Evolutionary conservation across 2,888 invertebrate genomes (phyloP).

Genomic region (Cheilosia pagana): DNA sequence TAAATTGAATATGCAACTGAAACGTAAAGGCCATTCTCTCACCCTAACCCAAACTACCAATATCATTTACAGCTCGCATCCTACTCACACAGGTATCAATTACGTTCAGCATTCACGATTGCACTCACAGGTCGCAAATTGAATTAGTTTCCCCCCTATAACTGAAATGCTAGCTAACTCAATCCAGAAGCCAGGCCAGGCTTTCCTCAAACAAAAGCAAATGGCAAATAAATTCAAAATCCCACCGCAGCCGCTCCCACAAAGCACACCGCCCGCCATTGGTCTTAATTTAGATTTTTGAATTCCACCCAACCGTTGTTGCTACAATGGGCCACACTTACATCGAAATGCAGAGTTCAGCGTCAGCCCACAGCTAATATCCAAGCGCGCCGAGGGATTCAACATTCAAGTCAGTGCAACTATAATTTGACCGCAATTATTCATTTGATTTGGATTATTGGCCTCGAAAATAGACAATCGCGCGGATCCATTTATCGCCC

Average conservation of each 20-base stretch:
- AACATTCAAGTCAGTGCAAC: slow-evolving; percentile 37
- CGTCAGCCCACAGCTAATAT: background rate
- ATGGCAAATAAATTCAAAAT: slow-evolving; percentile 22
- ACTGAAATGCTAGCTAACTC: slow-evolving; percentile 31
- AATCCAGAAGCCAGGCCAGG: background rate
- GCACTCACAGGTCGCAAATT: slow-evolving; percentile 34
- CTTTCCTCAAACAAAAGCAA: background rate
- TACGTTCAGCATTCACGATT: slow-evolving; percentile 14
- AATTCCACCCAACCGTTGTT: background rate
- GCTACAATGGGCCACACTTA: background rate
- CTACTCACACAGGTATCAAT: slow-evolving; percentile 12
- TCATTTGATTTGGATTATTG: slow-evolving; percentile 51
- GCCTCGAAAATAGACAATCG: slow-evolving; percentile 4
- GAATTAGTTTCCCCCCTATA: slow-evolving; percentile 30
- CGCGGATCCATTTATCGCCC: background rate
- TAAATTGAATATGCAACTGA: no score
- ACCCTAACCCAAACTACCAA: background rate
- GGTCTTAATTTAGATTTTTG: slow-evolving; percentile 22
- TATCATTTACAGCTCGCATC: background rate
- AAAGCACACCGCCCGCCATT: slow-evolving; percentile 6
- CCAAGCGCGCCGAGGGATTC: background rate
- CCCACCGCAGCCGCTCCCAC: background rate
- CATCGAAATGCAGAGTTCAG: slow-evolving; percentile 21
- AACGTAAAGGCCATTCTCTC: background rate
- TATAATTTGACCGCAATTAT: slow-evolving; percentile 59